Evolutionary conservation across 2,888 invertebrate species (phyloP).

Genomic region (Drosophila nr. perissopoda): DNA sequence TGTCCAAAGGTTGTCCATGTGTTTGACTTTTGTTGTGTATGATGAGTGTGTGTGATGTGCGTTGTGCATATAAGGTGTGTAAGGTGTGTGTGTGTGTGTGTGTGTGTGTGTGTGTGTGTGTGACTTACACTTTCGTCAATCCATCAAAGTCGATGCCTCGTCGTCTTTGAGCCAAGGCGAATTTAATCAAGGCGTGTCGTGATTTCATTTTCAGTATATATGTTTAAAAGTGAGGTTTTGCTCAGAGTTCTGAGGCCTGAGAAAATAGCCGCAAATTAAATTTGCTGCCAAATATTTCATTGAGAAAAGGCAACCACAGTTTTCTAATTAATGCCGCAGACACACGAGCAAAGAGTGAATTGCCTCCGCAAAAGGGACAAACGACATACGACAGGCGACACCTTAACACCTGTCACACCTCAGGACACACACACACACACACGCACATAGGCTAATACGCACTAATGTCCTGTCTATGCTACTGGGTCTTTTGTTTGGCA

Average conservation of each 20-base stretch:
- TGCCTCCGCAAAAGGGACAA: not conserved
- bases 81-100: slow-evolving; percentile 2
- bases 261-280: slow-evolving; percentile 57
- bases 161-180: slow-evolving; percentile 37
- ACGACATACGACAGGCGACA: slow-evolving; percentile 48
- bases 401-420: slow-evolving; percentile 60
- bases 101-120: slow-evolving; percentile 10
- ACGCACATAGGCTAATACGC: not conserved
- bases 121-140: slow-evolving; percentile 48
- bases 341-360: slow-evolving; percentile 1
- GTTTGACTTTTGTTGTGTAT: slow-evolving; percentile 60
- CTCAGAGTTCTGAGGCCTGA: not conserved
- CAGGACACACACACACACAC: slow-evolving; percentile 9
- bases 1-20: slow-evolving; percentile 59
- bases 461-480: slow-evolving; percentile 31
- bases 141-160: slow-evolving; percentile 56
- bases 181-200: slow-evolving; percentile 55
- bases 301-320: slow-evolving; percentile 47
- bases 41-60: slow-evolving; percentile 16
- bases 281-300: slow-evolving; percentile 54
- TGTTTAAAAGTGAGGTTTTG: slow-evolving; percentile 29
- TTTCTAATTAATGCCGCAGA: slow-evolving; percentile 57
- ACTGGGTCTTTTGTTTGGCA: slow-evolving; percentile 59
- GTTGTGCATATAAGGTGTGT: slow-evolving; percentile 41
- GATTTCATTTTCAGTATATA: slow-evolving; percentile 41